Conservation (phyloP, 2,113 vertebrate species). For the Psettodes erumei region DNA sequence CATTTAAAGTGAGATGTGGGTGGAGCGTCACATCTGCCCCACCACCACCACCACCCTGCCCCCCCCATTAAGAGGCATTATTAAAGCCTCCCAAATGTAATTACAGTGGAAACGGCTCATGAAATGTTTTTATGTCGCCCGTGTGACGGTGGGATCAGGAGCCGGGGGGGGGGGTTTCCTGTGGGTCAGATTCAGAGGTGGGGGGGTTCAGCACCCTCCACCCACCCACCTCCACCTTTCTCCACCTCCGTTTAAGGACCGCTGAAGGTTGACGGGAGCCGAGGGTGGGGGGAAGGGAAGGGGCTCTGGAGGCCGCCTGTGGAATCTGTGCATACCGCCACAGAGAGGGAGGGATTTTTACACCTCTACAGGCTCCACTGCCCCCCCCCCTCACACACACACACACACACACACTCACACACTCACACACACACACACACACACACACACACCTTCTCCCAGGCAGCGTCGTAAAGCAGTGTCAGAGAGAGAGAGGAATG, state of each 20-base stretch:
- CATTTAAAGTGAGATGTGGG: slow-evolving; percentile 71
- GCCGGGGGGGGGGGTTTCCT: no score
- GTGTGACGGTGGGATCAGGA: no score
- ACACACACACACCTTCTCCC: slow-evolving; percentile 28
- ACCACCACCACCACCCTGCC: no score
- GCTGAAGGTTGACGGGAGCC: slow-evolving; percentile 58
- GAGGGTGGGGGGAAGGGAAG: slow-evolving; percentile 47
- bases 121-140: no score
- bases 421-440: no score
- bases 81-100: slow-evolving; percentile 54
- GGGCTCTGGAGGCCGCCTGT: slow-evolving; percentile 66
- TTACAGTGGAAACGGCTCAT: slow-evolving; percentile 52
- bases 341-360: slow-evolving; percentile 67
- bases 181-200: not conserved
- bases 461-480: slow-evolving; percentile 70
- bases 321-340: slow-evolving; percentile 72
- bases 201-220: no score
- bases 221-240: slow-evolving; percentile 9
- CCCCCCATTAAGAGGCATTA: slow-evolving; percentile 57
- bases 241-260: slow-evolving; percentile 29
- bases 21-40: slow-evolving; percentile 66
- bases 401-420: no score
- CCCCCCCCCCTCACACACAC: not conserved
- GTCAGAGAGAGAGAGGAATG: slow-evolving; percentile 45
- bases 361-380: slow-evolving; percentile 49